Percentiles rank a stretch among this genome's conserved stretches.
Evolutionary conservation across 2,113 vertebrate genomes (phyloP).

Genomic region (Casuarius casuarius): DNA sequence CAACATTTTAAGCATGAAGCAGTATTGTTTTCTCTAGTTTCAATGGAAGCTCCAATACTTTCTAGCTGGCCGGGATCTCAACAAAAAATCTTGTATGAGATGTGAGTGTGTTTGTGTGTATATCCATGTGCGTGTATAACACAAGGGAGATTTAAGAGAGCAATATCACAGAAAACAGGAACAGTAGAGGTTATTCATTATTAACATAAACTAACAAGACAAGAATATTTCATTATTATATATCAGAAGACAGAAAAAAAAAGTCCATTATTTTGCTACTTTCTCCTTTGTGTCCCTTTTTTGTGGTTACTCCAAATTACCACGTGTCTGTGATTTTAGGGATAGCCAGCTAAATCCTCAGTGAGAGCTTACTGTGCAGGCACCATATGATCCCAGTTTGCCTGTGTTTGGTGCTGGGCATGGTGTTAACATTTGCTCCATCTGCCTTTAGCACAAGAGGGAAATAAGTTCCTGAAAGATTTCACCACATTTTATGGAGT

Average conservation of each 20-base stretch:
- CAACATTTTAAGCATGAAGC: neutral
- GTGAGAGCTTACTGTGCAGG: neutral
- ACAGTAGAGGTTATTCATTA: neutral
- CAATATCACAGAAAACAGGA: neutral
- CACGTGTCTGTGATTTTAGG: neutral
- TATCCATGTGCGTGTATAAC: neutral
- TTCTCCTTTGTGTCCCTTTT: neutral
- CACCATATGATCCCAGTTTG: rapidly evolving
- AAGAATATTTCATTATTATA: neutral
- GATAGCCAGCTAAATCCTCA: neutral
- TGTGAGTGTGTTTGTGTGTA: neutral
- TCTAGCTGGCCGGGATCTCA: neutral
- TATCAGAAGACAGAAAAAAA: neutral
- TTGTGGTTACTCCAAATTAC: neutral
- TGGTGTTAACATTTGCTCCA: neutral
- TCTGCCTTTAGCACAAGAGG: neutral
- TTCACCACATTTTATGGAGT: neutral
- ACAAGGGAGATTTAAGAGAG: neutral
- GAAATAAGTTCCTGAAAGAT: neutral
- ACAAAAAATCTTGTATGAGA: neutral
- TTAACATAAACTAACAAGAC: neutral
- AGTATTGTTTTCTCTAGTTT: neutral
- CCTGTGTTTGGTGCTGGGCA: neutral
- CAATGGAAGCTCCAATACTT: neutral
- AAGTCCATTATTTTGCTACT: neutral